Evolutionary conservation across 2,113 vertebrate genomes (phyloP).

Genomic region (Podocnemis expansa): DNA sequence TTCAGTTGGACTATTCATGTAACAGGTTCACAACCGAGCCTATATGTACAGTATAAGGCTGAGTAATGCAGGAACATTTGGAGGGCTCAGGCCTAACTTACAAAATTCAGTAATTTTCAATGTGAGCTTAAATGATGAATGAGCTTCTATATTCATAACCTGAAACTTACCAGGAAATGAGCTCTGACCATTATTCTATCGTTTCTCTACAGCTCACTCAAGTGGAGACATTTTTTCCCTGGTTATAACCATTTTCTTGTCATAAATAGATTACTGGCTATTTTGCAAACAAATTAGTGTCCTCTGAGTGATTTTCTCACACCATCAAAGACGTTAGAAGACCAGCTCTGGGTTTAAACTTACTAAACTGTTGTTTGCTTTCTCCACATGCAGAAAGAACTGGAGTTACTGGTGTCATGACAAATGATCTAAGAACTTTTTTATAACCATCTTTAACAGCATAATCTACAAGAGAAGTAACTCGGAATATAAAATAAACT

Average conservation of each 20-base stretch:
- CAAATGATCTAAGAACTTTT: background rate
- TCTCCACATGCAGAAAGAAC: accelerated
- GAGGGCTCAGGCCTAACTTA: background rate
- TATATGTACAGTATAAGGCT: background rate
- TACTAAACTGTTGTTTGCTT: background rate
- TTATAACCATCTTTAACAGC: background rate
- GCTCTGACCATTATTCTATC: background rate
- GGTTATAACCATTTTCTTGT: slow-evolving; percentile 4
- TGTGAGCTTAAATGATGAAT: accelerated
- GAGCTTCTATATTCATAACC: background rate
- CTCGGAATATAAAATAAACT: background rate
- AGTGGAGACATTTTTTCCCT: background rate
- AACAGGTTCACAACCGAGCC: background rate
- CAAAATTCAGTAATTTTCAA: background rate
- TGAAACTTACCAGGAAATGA: background rate
- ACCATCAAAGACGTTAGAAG: background rate
- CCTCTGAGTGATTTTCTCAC: background rate
- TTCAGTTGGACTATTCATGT: background rate
- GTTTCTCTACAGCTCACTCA: background rate
- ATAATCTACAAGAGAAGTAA: background rate
- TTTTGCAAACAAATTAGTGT: background rate
- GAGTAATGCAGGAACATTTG: background rate
- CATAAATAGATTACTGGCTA: background rate
- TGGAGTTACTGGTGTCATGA: background rate
- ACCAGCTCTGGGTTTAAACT: background rate